These are phyloP conservation scores for Rhagoletis zephyria DNA, from an alignment of 1,140 invertebrate species.

Conservation along the genomic window DNA sequence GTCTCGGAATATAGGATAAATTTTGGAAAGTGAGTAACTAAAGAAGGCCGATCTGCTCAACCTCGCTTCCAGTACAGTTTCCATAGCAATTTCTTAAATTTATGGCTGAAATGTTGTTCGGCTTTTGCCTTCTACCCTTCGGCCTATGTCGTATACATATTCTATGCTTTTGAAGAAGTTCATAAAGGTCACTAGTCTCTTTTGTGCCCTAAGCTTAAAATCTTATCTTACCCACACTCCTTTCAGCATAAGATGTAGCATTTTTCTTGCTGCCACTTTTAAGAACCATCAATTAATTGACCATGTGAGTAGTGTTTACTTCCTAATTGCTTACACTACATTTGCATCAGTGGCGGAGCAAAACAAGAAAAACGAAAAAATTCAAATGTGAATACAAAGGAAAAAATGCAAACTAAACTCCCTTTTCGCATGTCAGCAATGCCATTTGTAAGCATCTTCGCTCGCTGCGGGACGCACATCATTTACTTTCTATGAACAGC, in stretches of 20 bases:
- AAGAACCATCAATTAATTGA: not conserved
- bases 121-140: too few relatives aligned
- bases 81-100: too few relatives aligned
- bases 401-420: constrained; percentile 11
- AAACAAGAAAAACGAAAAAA: not conserved
- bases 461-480: not conserved
- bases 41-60: too few relatives aligned
- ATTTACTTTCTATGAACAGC: not conserved
- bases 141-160: too few relatives aligned
- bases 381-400: not conserved
- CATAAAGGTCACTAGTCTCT: too few relatives aligned
- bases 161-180: too few relatives aligned
- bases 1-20: too few relatives aligned
- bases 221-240: too few relatives aligned
- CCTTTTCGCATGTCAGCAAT: constrained; percentile 15
- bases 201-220: too few relatives aligned
- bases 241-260: not conserved
- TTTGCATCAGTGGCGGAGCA: not conserved
- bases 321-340: not conserved
- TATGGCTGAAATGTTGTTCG: too few relatives aligned
- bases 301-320: not conserved
- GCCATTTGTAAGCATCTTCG: not conserved
- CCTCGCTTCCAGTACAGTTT: too few relatives aligned
- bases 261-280: not conserved
- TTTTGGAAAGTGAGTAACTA: too few relatives aligned